Percentiles rank a stretch among this genome's conserved stretches.
These are phyloP conservation scores for Picathartes gymnocephalus DNA, from an alignment of 2,113 vertebrate species.

Conservation along the genomic window DNA sequence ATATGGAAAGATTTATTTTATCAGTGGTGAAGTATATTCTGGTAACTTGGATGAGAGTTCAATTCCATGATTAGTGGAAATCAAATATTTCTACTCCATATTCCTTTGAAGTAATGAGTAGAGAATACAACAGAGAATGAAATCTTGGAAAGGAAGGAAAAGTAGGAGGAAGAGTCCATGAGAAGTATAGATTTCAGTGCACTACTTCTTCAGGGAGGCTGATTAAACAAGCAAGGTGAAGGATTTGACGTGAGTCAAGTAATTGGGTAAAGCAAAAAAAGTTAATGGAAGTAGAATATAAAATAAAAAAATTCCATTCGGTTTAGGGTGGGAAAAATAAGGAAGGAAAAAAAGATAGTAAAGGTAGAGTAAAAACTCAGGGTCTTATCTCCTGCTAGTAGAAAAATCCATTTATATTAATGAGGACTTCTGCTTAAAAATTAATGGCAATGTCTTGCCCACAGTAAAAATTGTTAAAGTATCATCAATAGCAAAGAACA, in stretches of 20 bases:
- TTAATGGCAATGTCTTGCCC: constrained; percentile 3
- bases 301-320: background rate
- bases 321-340: background rate
- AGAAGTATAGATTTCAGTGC: background rate
- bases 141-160: background rate
- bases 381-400: background rate
- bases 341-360: background rate
- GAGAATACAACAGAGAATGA: background rate
- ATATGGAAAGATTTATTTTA: background rate
- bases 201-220: background rate
- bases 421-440: constrained; percentile 21
- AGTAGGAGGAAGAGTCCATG: background rate
- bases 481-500: background rate
- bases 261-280: background rate
- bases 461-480: background rate
- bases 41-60: background rate
- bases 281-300: background rate
- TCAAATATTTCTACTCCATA: background rate
- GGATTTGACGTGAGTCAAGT: background rate
- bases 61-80: background rate
- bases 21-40: background rate
- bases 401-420: background rate
- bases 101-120: background rate
- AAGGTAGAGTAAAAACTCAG: background rate
- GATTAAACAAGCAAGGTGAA: background rate